Conservation (phyloP, 2,113 vertebrate genomes). For the Hypanus sabinus region DNA sequence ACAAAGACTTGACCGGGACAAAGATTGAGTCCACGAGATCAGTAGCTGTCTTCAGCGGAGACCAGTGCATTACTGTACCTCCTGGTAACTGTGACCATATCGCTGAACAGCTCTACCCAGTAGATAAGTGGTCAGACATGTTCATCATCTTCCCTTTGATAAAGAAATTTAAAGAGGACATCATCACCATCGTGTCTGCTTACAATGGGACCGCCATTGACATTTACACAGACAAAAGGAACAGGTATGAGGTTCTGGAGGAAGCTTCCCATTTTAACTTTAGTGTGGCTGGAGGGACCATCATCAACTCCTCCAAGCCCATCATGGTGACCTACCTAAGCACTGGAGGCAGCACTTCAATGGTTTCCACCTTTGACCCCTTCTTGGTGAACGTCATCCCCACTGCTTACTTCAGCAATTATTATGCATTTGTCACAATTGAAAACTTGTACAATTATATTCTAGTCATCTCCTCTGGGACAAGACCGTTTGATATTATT, state of each 20-base stretch:
- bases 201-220: background rate
- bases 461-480: background rate
- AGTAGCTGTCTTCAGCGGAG: conserved; percentile 6
- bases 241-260: background rate
- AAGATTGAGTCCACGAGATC: background rate
- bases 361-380: background rate
- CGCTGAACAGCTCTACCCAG: background rate
- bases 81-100: background rate
- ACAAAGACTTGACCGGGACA: background rate
- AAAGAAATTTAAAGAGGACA: background rate
- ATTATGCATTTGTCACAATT: background rate
- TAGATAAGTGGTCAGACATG: background rate
- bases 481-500: background rate
- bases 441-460: background rate
- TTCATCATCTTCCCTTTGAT: background rate
- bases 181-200: conserved; percentile 5
- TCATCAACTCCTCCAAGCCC: background rate
- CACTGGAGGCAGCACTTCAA: background rate
- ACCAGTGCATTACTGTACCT: background rate
- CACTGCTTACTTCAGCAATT: background rate
- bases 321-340: background rate
- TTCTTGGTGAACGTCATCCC: background rate
- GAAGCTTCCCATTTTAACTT: background rate
- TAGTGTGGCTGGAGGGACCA: background rate
- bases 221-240: background rate